Evolutionary conservation across 2,113 vertebrate species (phyloP).

Genomic region (Microcebus griseorufus): DNA sequence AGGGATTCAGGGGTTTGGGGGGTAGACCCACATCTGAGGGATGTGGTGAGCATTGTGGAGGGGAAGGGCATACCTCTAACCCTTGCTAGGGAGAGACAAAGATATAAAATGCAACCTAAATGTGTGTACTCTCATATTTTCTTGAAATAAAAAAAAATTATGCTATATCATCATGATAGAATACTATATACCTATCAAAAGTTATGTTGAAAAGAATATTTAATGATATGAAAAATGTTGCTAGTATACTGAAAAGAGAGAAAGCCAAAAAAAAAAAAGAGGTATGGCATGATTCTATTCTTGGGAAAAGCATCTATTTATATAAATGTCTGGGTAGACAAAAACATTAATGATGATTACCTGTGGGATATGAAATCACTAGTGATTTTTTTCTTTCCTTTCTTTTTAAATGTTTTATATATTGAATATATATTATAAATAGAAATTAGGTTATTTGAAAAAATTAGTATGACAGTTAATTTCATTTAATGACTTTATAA

Average conservation of each 20-base stretch:
- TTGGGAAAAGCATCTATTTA: background rate
- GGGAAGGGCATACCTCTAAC: no score
- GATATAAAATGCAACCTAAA: no score
- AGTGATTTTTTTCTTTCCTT: background rate
- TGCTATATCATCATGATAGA: background rate
- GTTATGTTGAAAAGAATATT: background rate
- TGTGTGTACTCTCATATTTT: no score
- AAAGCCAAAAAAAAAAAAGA: background rate
- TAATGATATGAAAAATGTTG: background rate
- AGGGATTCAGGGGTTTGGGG: no score
- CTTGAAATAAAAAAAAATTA: background rate
- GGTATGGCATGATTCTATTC: background rate
- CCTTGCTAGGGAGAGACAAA: no score
- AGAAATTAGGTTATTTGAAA: conserved; percentile 40
- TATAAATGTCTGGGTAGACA: background rate
- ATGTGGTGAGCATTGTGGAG: no score
- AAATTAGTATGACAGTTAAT: background rate
- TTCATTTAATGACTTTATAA: conserved; percentile 17
- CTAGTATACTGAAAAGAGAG: background rate
- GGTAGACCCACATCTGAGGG: no score
- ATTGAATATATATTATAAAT: conserved; percentile 5
- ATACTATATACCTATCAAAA: background rate
- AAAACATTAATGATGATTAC: conserved; percentile 28
- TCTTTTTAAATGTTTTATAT: background rate
- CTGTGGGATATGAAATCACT: background rate